Evolutionary conservation across 2,113 vertebrate genomes (phyloP).

Genomic region (Melanostigma gelatinosum): DNA sequence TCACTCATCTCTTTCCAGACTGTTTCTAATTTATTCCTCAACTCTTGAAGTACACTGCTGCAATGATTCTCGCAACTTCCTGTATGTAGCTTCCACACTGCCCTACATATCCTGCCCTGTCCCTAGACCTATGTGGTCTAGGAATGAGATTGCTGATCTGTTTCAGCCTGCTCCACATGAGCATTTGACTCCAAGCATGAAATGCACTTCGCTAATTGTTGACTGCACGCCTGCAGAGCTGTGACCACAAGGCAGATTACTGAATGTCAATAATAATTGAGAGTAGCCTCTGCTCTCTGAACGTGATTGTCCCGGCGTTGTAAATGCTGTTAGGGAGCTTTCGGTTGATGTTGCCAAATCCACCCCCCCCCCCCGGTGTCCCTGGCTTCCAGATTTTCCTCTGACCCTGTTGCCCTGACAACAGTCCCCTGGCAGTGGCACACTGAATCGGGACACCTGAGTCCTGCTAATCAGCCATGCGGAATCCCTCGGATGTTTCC

Average conservation of each 20-base stretch:
- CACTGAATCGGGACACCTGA: conserved; percentile 73
- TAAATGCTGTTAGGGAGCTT: conserved; percentile 52
- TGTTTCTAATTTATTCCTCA: conserved; percentile 48
- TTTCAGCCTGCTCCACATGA: conserved; percentile 17
- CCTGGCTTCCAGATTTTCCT: conserved; percentile 59
- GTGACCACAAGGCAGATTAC: conserved; percentile 38
- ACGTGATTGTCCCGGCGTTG: conserved; percentile 44
- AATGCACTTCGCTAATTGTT: conserved; percentile 39
- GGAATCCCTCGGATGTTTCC: conserved; percentile 50
- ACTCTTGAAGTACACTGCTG: background rate
- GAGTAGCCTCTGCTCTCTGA: conserved; percentile 50
- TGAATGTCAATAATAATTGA: conserved; percentile 59
- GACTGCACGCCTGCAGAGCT: conserved; percentile 41
- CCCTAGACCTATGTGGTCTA: conserved; percentile 11
- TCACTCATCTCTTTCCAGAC: conserved; percentile 28
- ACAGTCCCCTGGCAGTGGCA: conserved; percentile 63
- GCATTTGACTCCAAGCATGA: conserved; percentile 40
- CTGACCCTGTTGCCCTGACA: conserved; percentile 77
- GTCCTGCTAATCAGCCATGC: conserved; percentile 73
- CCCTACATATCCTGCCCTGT: background rate
- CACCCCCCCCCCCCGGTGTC: conserved; percentile 14
- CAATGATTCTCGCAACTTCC: conserved; percentile 7
- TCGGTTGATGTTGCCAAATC: conserved; percentile 62
- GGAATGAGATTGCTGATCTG: conserved; percentile 35
- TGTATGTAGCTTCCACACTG: background rate